Conservation (phyloP, 2,797 vertebrate species). For the Tadarida brasiliensis region DNA sequence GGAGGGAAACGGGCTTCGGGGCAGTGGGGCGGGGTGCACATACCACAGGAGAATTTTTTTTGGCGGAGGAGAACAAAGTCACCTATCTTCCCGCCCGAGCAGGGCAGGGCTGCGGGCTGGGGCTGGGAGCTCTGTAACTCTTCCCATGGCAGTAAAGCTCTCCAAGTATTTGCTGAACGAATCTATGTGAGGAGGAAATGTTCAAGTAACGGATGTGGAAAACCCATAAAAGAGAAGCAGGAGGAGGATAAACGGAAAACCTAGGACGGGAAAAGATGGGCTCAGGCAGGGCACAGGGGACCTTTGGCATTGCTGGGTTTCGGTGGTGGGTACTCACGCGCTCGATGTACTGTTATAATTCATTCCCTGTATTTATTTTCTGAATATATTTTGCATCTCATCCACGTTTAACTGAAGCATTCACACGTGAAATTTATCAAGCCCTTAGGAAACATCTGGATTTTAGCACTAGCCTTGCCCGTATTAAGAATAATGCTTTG, state of each 20-base stretch:
- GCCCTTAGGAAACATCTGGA: neutral
- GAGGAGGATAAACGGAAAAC: neutral
- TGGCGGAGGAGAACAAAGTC: neutral
- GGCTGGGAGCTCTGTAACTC: neutral
- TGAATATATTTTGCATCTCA: neutral
- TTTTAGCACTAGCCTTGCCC: neutral
- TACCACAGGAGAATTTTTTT: neutral
- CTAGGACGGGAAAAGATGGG: neutral
- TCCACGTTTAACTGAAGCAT: neutral
- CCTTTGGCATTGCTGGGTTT: neutral
- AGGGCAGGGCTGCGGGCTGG: neutral
- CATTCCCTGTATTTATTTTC: neutral
- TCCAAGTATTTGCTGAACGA: neutral
- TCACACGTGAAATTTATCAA: neutral
- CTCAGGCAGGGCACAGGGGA: accelerated
- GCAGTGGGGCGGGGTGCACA: accelerated
- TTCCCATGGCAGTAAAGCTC: accelerated
- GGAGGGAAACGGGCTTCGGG: neutral
- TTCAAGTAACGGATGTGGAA: neutral
- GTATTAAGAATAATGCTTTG: neutral
- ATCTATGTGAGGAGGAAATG: neutral
- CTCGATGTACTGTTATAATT: accelerated
- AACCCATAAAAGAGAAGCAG: neutral
- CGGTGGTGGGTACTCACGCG: accelerated
- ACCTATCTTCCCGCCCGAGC: neutral